Evolutionary conservation across 2,888 invertebrate genomes (phyloP), one percentile per base, ranked within the genome.

Genomic region (Parascotia fuliginaria): DNA sequence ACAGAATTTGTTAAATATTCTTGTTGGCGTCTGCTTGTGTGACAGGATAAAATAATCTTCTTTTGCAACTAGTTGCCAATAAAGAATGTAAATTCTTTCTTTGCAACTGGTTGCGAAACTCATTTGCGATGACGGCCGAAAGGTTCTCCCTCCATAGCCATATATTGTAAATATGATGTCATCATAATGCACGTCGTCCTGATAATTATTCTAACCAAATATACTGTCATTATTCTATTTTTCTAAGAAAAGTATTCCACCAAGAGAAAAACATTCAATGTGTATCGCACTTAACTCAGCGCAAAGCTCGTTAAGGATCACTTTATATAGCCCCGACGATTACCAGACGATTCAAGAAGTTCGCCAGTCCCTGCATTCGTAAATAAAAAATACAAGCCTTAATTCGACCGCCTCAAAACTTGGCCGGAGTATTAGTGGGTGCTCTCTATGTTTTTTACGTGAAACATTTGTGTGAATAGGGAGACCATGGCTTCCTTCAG

Each of bases 271-370:
- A n/a, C 16, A 4, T 34, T 33, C 49, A 53, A 52, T 54, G 55
- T 60, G 50, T 53, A 54, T 55, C 39, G 51, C 53, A 40, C 61
- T 50, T 61, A 57, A 50, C 51, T 64, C 29, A 42, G 45, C 32
- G 44, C 54, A 56, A 55, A 60, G 60, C 70, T 72, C 72, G 62
- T 70, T 71, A 71, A 51, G 66, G 66, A 71, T 71, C 64, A 66
- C 66, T 65, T 64, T 66, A 71, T 66, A 69, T 65, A 59, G 59
- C 57, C 59, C 55, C 49, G 51, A 43, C 72, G 66, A 71, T 71
- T 70, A 71, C 62, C 59, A 55, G 55, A 48, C 65, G 53, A 60
- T 69, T 61, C 60, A 58, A 60, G 52, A 65, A 68, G 44, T 71
- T 66, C 52, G 44, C 32, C 31, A 38, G 37, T 55, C 54, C 50